Evolutionary conservation across 2,113 vertebrate genomes (phyloP), one percentile per base, ranked within the genome.

Genomic region (Sclerurus mexicanus): DNA sequence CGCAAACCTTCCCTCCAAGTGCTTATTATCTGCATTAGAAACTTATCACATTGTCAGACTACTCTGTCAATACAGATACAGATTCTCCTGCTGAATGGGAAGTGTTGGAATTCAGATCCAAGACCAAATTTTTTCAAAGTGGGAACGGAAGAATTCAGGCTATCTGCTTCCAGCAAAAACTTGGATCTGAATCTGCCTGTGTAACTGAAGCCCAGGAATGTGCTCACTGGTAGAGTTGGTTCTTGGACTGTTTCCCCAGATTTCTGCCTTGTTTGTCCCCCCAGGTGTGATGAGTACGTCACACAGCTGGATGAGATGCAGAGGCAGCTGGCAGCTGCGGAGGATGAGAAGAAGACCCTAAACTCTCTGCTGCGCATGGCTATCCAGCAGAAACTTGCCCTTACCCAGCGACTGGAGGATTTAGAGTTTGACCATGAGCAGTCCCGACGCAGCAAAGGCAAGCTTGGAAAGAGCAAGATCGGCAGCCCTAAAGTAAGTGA

Each of bases 401-500:
- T 99, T 87, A 99, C 99, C 33, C 99, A 99, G 94, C 98, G 99
- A 10, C 98, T 99, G 96, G 99, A 99, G 97, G 99, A 99, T 96
- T 99, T 99, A 98, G 99, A 99, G 98, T 99, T 99, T 47, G 99
- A 99, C 98, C 98, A 99, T 2, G 99, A 99, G 98, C 99, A 99
- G 98, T 98, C 98, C 49, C 96, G 99, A 87, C 99, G 99, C 56
- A 98, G 98, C 97, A 99, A 99, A 76, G 98, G 98, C 97, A 99
- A 99, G 98, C 98, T 98, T 87, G 98, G 99, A 93, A 99, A 98
- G 98, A 99, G 98, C 96, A 99, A 98, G 98, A 98, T 98, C 98
- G 99, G 99, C 98, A 98, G 99, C 90, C 99, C 99, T 98, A 99
- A 99, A 99, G 99, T 99, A 99, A 99, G 99, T 99, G 90, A 94